Base-by-base conservation (phyloP, 2,113 vertebrate species). In the Notiomystis cincta region DNA sequence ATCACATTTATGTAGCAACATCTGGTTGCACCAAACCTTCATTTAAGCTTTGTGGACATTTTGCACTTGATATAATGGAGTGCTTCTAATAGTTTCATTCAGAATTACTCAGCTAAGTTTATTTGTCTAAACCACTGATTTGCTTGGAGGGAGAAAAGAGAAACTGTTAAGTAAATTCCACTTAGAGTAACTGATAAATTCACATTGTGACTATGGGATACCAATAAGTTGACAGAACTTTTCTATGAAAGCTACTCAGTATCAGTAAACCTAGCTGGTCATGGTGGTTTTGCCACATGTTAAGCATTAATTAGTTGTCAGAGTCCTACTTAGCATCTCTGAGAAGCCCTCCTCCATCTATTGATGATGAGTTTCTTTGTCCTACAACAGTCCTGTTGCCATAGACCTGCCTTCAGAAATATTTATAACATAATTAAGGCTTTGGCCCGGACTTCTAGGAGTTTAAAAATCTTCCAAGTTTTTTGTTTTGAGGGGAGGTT, bases 201-300 rank as follows among this genome's bases (percentile, higher is more conserved):
- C 25, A 4, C 23, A n/a, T 18, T 37, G 9, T 84, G 45, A 54
- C 57, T 89, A 0, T 51, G 54, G 30, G 6, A 30, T 61, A 30
- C 50, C 53, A 38, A 2, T 37, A 70, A 60, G 15, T 28, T 51
- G 69, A 45, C 56, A 60, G 22, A 79, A 22, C 6, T 40, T 35
- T 5, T 42, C 6, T 35, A 8, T 77, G 60, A 66, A 73, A 38
- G 38, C 13, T 62, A 0, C 58, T 76, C 8, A 13, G 12, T 57
- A 50, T 42, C 50, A n/a, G 33, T 66, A 42, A 79, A n/a, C 25
- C 15, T 51, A 48, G 8, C 42, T 79, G 35, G 13, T 54, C 0
- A 0, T 21, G 58, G 35, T 31, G 24, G 14, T 57, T 66, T 22
- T 65, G 47, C 14, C 3, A 3, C 1, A 0, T 75, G 13, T 27